Conservation (phyloP, 1,140 invertebrate species). For the Acromyrmex echinatior region DNA sequence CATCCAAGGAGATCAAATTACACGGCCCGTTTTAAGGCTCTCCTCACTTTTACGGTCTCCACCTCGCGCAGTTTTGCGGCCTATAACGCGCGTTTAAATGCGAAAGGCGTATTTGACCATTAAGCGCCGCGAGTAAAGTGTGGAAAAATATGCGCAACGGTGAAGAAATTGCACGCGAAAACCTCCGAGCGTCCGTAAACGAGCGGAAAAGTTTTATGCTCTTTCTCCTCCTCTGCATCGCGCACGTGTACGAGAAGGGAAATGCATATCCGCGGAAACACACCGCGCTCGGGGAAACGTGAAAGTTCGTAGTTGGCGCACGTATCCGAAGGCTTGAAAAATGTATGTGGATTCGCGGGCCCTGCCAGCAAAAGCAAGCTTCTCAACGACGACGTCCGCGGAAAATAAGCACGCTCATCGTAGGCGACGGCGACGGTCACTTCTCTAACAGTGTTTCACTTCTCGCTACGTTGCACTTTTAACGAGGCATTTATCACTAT, state of each 20-base stretch:
- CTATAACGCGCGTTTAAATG: slow-evolving; percentile 50
- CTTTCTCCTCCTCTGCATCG: slow-evolving; percentile 1
- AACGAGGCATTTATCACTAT: slow-evolving; percentile 50
- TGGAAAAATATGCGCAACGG: slow-evolving; percentile 55
- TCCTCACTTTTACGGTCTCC: slow-evolving; percentile 41
- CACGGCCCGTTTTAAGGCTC: slow-evolving; percentile 27
- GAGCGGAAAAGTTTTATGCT: slow-evolving; percentile 62
- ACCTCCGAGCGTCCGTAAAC: slow-evolving; percentile 57
- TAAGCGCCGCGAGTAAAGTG: slow-evolving; percentile 51
- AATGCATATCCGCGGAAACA: slow-evolving; percentile 61
- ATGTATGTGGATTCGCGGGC: slow-evolving; percentile 37
- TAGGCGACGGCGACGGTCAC: slow-evolving; percentile 29
- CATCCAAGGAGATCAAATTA: slow-evolving; percentile 48
- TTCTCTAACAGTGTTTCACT: slow-evolving; percentile 34
- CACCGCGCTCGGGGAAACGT: slow-evolving; percentile 48
- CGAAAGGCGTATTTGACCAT: slow-evolving; percentile 56
- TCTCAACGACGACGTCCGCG: slow-evolving; percentile 26
- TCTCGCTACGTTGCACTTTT: slow-evolving; percentile 43
- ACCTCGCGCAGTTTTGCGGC: slow-evolving; percentile 9
- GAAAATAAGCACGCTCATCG: slow-evolving; percentile 47
- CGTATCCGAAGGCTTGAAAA: slow-evolving; percentile 62
- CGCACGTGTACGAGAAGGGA: neutral
- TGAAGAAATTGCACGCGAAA: slow-evolving; percentile 63
- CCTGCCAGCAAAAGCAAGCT: slow-evolving; percentile 26
- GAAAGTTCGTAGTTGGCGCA: slow-evolving; percentile 66